phyloP scores from a whole-genome alignment of 2,113 vertebrate species.

The Gymnarchus niloticus region DNA sequence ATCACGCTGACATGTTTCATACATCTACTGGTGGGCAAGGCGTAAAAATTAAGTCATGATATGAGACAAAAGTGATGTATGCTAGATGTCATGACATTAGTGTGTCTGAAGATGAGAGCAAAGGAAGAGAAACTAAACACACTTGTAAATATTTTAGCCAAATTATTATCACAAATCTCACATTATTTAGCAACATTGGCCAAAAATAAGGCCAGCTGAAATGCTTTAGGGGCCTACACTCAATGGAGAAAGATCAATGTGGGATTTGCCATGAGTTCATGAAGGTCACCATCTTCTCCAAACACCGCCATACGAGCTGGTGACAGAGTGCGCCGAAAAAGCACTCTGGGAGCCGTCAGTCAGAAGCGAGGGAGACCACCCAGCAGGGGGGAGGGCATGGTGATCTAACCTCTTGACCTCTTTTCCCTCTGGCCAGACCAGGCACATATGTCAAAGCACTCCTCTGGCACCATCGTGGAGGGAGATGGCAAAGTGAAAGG shows the following conservation, averaged over 20 bases:
- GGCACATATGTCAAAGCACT: constrained; percentile 20
- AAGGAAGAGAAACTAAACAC: background rate
- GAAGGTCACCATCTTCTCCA: background rate
- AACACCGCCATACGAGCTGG: background rate
- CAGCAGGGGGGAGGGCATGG: background rate
- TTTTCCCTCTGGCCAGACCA: background rate
- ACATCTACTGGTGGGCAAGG: background rate
- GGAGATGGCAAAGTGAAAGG: background rate
- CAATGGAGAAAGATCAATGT: background rate
- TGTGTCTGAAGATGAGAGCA: background rate
- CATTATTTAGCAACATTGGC: background rate
- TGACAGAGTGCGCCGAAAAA: background rate
- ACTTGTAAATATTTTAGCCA: background rate
- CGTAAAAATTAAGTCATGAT: background rate
- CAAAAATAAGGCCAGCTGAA: background rate
- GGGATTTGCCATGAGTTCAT: background rate
- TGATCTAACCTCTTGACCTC: constrained; percentile 19
- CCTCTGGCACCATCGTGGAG: background rate
- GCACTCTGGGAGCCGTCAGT: background rate
- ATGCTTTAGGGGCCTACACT: background rate
- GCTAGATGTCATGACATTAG: background rate
- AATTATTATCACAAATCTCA: no score
- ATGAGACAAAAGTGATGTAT: background rate
- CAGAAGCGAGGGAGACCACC: background rate
- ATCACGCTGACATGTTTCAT: background rate